These are phyloP conservation scores for Paguma larvata DNA, from an alignment of 2,797 vertebrate genomes.

Conservation along the genomic window DNA sequence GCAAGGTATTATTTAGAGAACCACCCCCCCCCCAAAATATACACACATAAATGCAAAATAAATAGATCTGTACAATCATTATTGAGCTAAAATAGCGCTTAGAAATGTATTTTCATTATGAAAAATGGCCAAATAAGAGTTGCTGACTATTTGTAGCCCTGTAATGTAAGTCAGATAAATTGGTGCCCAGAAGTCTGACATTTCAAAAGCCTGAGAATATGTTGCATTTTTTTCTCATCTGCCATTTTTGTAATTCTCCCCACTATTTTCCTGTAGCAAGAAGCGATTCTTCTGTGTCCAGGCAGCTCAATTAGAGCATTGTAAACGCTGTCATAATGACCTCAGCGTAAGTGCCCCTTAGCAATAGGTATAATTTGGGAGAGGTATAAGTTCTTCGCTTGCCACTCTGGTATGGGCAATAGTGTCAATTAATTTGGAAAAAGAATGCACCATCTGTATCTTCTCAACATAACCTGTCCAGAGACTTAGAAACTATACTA, in stretches of 20 bases:
- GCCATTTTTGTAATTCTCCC: conserved; percentile 86
- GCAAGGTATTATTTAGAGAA: conserved; percentile 86
- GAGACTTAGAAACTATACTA: neutral
- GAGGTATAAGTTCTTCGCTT: conserved; percentile 86
- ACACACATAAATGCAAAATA: conserved; percentile 88
- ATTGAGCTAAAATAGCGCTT: conserved; percentile 88
- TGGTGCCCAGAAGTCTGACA: conserved; percentile 89
- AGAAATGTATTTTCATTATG: conserved; percentile 88
- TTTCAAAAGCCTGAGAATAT: conserved; percentile 89
- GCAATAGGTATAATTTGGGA: conserved; percentile 90
- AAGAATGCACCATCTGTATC: neutral
- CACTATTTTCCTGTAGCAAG: conserved; percentile 86
- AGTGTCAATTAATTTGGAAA: conserved; percentile 76
- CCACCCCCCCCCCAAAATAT: neutral
- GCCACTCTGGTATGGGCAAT: conserved; percentile 62
- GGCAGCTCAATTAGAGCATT: conserved; percentile 89
- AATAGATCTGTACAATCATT: conserved; percentile 88
- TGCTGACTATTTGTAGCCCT: conserved; percentile 87
- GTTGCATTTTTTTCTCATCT: conserved; percentile 83
- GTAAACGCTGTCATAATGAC: conserved; percentile 88
- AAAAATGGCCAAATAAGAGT: conserved; percentile 87
- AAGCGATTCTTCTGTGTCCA: conserved; percentile 86
- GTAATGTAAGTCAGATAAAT: conserved; percentile 90
- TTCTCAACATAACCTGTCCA: neutral
- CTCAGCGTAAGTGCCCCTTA: conserved; percentile 88